Percentiles rank a stretch among this genome's conserved stretches.
Conservation (phyloP, 2,888 invertebrate species). For the Prionchulus punctatus region DNA sequence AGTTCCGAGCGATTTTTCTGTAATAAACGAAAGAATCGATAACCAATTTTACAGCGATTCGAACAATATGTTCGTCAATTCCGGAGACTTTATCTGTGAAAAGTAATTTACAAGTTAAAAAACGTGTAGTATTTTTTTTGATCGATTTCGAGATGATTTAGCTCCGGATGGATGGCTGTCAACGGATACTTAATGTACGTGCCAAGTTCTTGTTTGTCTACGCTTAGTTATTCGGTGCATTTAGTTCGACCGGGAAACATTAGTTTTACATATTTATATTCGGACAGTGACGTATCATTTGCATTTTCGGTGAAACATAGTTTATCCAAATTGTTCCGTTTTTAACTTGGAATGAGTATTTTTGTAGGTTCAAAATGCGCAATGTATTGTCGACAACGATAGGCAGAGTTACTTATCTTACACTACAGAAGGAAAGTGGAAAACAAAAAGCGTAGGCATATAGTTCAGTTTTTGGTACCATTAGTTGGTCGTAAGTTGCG, state of each 20-base stretch:
- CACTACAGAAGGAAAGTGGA: constrained; percentile 39
- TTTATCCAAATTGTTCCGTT: constrained; percentile 2
- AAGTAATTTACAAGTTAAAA: neutral
- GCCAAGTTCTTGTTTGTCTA: constrained; percentile 39
- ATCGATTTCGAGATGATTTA: constrained; percentile 16
- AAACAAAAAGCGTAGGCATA: constrained; percentile 28
- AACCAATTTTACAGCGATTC: neutral
- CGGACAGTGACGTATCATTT: constrained; percentile 5
- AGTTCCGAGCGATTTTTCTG: constrained; percentile 38
- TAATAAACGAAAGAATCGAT: neutral
- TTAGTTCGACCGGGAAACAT: constrained; percentile 42
- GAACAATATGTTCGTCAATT: neutral
- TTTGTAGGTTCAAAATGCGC: constrained; percentile 39
- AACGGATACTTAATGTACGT: constrained; percentile 39
- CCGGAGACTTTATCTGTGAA: neutral
- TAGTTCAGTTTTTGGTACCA: neutral
- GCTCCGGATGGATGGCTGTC: constrained; percentile 38
- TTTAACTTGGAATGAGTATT: neutral
- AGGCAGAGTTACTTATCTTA: constrained; percentile 34
- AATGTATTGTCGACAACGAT: constrained; percentile 35
- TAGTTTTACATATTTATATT: constrained; percentile 37
- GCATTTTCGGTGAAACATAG: constrained; percentile 13
- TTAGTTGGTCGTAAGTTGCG: neutral
- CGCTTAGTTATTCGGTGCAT: constrained; percentile 40
- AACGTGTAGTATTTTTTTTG: neutral